A percentile compares a stretch with the other conserved stretches of the same genome.
phyloP scores from a whole-genome alignment of 2,113 vertebrate genomes.

The Collichthys lucidus region DNA sequence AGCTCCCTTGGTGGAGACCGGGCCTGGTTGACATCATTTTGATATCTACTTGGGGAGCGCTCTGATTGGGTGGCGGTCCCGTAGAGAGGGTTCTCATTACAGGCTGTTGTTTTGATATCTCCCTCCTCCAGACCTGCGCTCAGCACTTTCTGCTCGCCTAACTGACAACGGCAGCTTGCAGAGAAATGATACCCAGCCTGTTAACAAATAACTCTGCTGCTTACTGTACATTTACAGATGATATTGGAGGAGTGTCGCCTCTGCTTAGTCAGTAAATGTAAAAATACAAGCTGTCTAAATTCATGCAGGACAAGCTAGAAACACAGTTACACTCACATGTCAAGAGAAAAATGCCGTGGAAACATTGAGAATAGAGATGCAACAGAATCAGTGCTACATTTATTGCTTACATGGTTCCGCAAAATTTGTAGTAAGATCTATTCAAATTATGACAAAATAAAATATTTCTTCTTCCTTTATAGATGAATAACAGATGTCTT shows the following conservation, averaged over 20 bases:
- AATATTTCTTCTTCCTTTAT: too few relatives aligned
- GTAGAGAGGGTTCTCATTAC: slow-evolving; percentile 48
- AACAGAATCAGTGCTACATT: neutral
- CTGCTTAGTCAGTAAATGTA: slow-evolving; percentile 4
- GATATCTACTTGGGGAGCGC: slow-evolving; percentile 32
- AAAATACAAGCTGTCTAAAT: neutral
- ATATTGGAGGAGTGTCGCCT: neutral
- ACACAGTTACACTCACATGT: too few relatives aligned
- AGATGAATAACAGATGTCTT: too few relatives aligned
- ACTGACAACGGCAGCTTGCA: slow-evolving; percentile 33
- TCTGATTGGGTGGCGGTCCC: slow-evolving; percentile 54
- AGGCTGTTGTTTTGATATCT: slow-evolving; percentile 49
- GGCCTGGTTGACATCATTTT: slow-evolving; percentile 40
- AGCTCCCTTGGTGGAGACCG: neutral
- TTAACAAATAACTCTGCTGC: slow-evolving; percentile 28
- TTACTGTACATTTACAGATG: neutral
- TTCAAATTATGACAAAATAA: too few relatives aligned
- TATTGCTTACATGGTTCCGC: neutral
- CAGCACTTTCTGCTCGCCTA: slow-evolving; percentile 43
- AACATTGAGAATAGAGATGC: neutral
- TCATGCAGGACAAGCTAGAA: neutral
- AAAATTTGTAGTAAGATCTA: too few relatives aligned
- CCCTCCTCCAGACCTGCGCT: slow-evolving; percentile 44
- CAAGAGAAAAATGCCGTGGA: neutral
- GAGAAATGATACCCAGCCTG: slow-evolving; percentile 22